A percentile compares a stretch with the other conserved stretches of the same genome.
phyloP scores from a whole-genome alignment of 2,113 vertebrate genomes.

The Raja brachyura region DNA sequence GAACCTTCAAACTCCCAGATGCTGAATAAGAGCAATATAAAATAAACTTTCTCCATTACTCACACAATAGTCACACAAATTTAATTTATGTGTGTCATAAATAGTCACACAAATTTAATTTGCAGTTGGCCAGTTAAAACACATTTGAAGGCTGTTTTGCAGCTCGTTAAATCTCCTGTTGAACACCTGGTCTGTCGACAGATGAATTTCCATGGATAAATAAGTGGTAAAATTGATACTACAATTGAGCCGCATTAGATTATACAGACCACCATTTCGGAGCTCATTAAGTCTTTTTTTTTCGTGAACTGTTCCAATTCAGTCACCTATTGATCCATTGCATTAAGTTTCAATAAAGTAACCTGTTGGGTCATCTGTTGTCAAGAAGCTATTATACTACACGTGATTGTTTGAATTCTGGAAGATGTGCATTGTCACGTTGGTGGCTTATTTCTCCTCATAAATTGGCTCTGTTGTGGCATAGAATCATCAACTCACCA shows the following conservation, averaged over 20 bases:
- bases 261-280: neutral
- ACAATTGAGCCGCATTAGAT: neutral
- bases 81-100: too few relatives aligned
- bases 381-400: neutral
- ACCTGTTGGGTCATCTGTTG: neutral
- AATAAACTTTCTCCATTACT: neutral
- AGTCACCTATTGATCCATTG: conserved; percentile 13
- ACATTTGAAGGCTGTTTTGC: neutral
- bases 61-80: neutral
- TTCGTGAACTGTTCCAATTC: neutral
- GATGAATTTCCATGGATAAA: conserved; percentile 10
- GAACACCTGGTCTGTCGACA: neutral
- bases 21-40: neutral
- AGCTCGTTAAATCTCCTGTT: neutral
- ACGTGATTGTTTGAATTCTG: neutral
- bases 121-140: neutral
- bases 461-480: neutral
- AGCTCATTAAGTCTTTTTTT: neutral
- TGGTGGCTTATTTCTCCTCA: neutral
- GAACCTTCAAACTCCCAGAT: neutral
- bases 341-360: conserved; percentile 8
- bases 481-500: neutral
- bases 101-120: neutral
- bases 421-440: neutral
- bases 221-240: conserved; percentile 8